These are phyloP conservation scores for Scolopax rusticola DNA, from an alignment of 2,797 vertebrate genomes.

Conservation along the genomic window DNA sequence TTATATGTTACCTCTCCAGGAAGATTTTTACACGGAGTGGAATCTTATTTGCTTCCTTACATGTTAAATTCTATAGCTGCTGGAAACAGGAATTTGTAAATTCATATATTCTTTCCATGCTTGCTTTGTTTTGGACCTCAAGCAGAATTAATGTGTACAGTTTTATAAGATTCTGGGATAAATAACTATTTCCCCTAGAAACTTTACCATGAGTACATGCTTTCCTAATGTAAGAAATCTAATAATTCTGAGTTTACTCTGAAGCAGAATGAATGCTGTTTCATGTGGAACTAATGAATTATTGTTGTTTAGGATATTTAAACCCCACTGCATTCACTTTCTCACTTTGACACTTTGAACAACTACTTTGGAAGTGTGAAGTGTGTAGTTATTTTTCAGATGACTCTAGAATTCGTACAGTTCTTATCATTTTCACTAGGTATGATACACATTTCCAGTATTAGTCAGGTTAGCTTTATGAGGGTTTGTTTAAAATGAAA, in stretches of 20 bases:
- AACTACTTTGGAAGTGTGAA: neutral
- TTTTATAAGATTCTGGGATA: neutral
- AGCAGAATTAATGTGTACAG: neutral
- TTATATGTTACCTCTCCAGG: neutral
- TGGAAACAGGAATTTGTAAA: neutral
- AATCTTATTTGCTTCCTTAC: neutral
- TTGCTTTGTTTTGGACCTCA: neutral
- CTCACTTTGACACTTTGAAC: neutral
- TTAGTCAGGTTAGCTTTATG: neutral
- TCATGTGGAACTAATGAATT: neutral
- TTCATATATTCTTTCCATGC: neutral
- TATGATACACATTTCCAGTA: neutral
- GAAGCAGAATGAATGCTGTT: neutral
- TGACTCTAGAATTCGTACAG: neutral
- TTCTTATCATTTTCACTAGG: neutral
- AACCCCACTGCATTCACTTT: neutral
- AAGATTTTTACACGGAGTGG: neutral
- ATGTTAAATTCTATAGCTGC: neutral
- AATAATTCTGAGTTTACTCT: neutral
- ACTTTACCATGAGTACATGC: neutral
- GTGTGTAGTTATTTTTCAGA: neutral
- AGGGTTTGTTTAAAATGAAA: neutral
- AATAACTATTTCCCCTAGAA: neutral
- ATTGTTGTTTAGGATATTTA: neutral
- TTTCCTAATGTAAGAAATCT: neutral